Base-by-base conservation (phyloP, 1,140 invertebrate genomes). In the Uloborus diversus region DNA sequence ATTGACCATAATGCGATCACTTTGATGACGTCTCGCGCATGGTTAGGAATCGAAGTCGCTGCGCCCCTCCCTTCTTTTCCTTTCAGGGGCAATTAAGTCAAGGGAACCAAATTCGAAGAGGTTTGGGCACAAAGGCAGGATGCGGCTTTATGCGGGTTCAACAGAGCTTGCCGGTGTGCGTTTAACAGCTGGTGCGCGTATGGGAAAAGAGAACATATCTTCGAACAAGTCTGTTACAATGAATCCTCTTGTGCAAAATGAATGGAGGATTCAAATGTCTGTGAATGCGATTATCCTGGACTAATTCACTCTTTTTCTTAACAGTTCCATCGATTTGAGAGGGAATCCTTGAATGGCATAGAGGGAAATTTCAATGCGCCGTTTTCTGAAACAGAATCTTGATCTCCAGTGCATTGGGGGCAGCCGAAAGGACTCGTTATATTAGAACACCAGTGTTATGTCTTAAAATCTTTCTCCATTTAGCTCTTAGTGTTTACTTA, bases 81-180 rank as follows among this genome's bases (percentile, higher is more conserved):
- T 78, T 78, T 78, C 27, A 28, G 71, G 53, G 71, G 42, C 71
- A 75, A 75, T 75, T 75, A 75, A 75, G 68, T 25, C n/a, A n/a
- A 11, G 14, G 30, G 71, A 62, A 64, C 25, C 25, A 75, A 75
- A 75, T 75, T 75, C 33, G 33, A 51, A 42, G 71, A 47, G 17
- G 59, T 28, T 64, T 27, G 57, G 13, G 5, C 17, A 75, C 71
- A 75, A 75, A 75, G 59, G 42, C 23, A 51, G 25, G 33, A 61
- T 47, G 35, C 27, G 23, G 33, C 59, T 75, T 75, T 75, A 35
- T 75, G 57, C 9, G 20, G 42, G 59, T 64, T 57, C 35, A 75
- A 75, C 64, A 25, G 56, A 33, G 71, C 69, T 32, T 71, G 53
- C 28, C 20, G 30, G 69, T 49, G 57, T 62, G 53, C 71, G 57